Evolutionary conservation across 2,888 invertebrate genomes (phyloP), one percentile per base, ranked within the genome.

Genomic region (Drosophila siamana): DNA sequence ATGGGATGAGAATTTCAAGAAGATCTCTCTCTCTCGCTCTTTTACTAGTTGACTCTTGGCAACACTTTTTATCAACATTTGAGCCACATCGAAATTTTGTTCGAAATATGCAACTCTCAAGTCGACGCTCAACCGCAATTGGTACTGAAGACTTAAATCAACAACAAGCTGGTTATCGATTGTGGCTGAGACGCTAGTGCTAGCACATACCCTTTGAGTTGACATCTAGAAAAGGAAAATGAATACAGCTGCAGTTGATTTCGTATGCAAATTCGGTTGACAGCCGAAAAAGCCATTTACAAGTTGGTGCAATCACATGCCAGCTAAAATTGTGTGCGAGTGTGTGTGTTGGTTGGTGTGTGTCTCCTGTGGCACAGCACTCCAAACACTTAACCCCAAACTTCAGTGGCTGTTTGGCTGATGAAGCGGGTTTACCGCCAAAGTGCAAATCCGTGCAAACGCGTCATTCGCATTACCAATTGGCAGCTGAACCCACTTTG

Each of bases 371-470:
- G 85, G 48, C 65, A 40, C 26, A 40, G 43, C 63, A 68, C n/a
- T n/a, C n/a, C n/a, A n/a, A n/a, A n/a, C 57, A 52, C 51, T 74
- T 47, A 70, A 67, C 69, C 61, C 62, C 62, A 55, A 56, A 41
- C 61, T 73, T 50, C 47, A 55, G 16, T 36, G 16, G 24, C 19
- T 38, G 13, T 47, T 43, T 4, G n/a, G 24, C 24, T 11, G 15
- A 16, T 24, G 15, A 6, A 19, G 16, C 46, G 38, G 33, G 41
- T 41, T 41, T 50, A 60, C 24, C 40, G 28, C 36, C 60, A 69
- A 79, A 79, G 79, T 79, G 81, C 74, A 81, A 79, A 79, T 60
- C 59, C 79, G 65, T 79, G 79, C 79, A 80, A 51, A 66, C 54
- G 62, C 81, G 79, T 71, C 79, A 79, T 61, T 30, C 76, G 62